Evolutionary conservation across 2,797 vertebrate genomes (phyloP), one percentile per base, ranked within the genome.

Genomic region (Malurus splendens): DNA sequence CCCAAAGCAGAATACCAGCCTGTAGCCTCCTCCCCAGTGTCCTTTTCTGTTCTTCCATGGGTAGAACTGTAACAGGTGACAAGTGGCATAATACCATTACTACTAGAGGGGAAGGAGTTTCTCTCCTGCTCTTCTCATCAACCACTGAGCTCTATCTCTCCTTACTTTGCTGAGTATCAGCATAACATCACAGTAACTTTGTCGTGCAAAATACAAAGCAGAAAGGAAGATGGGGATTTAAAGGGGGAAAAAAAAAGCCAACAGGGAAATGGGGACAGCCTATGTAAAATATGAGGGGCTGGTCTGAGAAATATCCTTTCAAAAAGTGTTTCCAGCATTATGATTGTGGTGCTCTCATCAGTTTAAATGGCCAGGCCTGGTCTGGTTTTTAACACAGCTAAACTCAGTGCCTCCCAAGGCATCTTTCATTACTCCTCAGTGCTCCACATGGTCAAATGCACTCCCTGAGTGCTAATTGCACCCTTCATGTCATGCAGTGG

Each of bases 231-330:
- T 42, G 4, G 5, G 5, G 6, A 7, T 24, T 65, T 78, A 41
- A 65, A 74, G 52, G 6, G n/a, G 6, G n/a, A 38, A 28, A 48
- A 62, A 3, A 15, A 27, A 22, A 55, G 12, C 10, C 10, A 86
- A 3, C 1, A 3, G 3, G 18, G 13, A 38, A 20, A 11, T n/a
- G 22, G 7, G 7, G 7, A 19, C 19, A 50, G 18, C 5, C 27
- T 39, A 0, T 17, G 4, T 39, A 28, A 85, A 68, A 67, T 2
- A 2, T 11, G 3, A 32, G 19, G 8, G 17, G 28, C 6, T 59
- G 30, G 10, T 25, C 33, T 87, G 55, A 59, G 59, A 67, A 61
- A 50, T 32, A 18, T 3, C 13, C 15, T 51, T 64, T 74, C 38
- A 18, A 8, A 48, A 65, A 57, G 7, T 18, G 32, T 91, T 75